Base-by-base conservation (phyloP, 1,140 invertebrate genomes). In the Cydia pomonella region DNA sequence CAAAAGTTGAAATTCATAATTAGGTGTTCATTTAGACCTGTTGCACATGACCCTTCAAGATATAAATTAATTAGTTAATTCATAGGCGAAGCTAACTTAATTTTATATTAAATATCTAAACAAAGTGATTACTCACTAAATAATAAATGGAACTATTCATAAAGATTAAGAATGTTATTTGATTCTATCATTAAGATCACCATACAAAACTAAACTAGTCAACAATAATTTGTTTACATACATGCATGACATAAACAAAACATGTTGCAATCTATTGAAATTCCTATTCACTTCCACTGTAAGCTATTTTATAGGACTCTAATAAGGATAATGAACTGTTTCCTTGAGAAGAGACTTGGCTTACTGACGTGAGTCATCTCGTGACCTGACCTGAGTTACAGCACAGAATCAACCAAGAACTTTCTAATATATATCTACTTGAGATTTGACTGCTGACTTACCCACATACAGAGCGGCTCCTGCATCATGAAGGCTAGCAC, bases 391-490 rank as follows among this genome's bases (percentile, higher is more conserved):
- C 13, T 9, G 16, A 38, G 64, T 10, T 38, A 12, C 29, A 38
- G 29, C 33, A 38, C 6, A 5, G 16, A 33, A n/a, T 21, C 25
- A 69, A 18, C 63, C 7, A 2, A n/a, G 12, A 27, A 29, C 27
- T 69, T 69, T 69, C 64, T 69, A 69, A 33, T 33, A 16, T 3
- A 29, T 12, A 59, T 18, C 4, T n/a, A 2, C 16, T 18, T n/a
- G 9, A n/a, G 33, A 16, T 18, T 50, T 63, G 12, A 7, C 18
- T 21, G 21, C 23, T 2, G 63, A 95, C 96, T 95, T 91, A 97
- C 97, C 97, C 97, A 97, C 87, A 97, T 95, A 92, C 97, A 97
- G 41, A 97, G 94, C 12, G 96, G 96, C 87, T 98, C 97, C 84
- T 96, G 95, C 77, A 96, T 94, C 95, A 97, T 96, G 77, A 96